phyloP scores from a whole-genome alignment of 1,140 invertebrate species.

The Contarinia nasturtii region DNA sequence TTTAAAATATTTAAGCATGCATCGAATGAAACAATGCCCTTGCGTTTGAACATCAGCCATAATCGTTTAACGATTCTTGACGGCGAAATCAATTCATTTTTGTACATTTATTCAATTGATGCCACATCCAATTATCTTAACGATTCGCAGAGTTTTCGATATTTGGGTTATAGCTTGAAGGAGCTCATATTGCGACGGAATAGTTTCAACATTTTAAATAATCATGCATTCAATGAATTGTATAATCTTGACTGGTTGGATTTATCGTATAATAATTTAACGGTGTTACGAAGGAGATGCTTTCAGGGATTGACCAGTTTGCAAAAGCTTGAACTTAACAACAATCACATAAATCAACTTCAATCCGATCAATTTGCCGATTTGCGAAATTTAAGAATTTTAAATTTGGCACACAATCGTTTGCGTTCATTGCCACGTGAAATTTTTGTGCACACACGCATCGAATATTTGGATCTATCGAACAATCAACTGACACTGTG shows the following conservation, averaged over 20 bases:
- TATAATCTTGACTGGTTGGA: slow-evolving; percentile 50
- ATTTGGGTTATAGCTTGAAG: slow-evolving; percentile 36
- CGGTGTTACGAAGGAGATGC: slow-evolving; percentile 47
- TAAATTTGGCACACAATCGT: slow-evolving; percentile 58
- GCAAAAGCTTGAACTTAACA: slow-evolving; percentile 59
- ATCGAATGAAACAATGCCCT: slow-evolving; percentile 33
- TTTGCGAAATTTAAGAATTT: slow-evolving; percentile 47
- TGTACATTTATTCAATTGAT: slow-evolving; percentile 46
- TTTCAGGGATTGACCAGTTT: slow-evolving; percentile 51
- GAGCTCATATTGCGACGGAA: slow-evolving; percentile 57
- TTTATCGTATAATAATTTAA: slow-evolving; percentile 53
- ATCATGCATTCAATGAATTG: slow-evolving; percentile 47
- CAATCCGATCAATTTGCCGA: slow-evolving; percentile 68
- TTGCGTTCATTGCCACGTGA: slow-evolving; percentile 56
- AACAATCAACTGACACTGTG: slow-evolving; percentile 59
- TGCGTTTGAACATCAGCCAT: slow-evolving; percentile 45
- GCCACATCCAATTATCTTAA: slow-evolving; percentile 44
- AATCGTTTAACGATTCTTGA: slow-evolving; percentile 42
- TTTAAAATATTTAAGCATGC: slow-evolving; percentile 44
- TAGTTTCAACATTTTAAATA: slow-evolving; percentile 43
- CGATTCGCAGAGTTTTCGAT: slow-evolving; percentile 41
- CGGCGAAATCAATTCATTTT: slow-evolving; percentile 27
- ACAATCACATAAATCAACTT: slow-evolving; percentile 55
- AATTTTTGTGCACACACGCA: slow-evolving; percentile 55
- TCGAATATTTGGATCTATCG: slow-evolving; percentile 63